These are phyloP conservation scores for Bombus haemorrhoidalis DNA, from an alignment of 1,140 invertebrate genomes.

Conservation along the genomic window DNA sequence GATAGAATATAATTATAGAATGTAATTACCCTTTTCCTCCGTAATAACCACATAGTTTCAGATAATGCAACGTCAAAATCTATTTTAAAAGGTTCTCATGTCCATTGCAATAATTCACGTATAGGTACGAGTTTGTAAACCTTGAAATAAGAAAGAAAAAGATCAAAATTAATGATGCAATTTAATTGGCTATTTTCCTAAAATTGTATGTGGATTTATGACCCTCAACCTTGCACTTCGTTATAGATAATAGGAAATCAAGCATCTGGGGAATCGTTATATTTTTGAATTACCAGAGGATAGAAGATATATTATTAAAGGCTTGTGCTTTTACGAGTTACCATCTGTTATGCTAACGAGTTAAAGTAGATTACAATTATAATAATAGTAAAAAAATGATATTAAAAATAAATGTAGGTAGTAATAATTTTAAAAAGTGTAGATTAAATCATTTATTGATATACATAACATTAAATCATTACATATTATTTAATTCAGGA, in stretches of 20 bases:
- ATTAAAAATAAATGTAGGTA: neutral
- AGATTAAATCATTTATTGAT: neutral
- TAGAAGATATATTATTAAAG: neutral
- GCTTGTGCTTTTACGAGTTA: neutral
- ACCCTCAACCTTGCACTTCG: conserved; percentile 24
- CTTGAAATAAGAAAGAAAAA: conserved; percentile 17
- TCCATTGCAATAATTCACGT: neutral
- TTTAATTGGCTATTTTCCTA: conserved; percentile 63
- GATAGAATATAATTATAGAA: no score
- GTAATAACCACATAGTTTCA: neutral
- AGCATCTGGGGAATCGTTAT: conserved; percentile 26
- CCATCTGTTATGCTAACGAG: neutral
- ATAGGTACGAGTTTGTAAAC: conserved; percentile 6
- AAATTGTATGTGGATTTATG: conserved; percentile 59
- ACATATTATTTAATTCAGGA: no score
- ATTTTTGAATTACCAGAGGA: neutral
- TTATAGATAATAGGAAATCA: conserved; percentile 41
- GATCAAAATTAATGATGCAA: conserved; percentile 45
- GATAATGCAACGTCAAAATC: neutral
- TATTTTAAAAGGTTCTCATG: neutral
- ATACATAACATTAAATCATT: no score
- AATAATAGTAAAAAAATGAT: neutral
- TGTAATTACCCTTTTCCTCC: no score
- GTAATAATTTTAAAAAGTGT: neutral
- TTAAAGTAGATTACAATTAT: neutral